These are phyloP conservation scores for Callocephalon fimbriatum DNA, from an alignment of 2,113 vertebrate species.

Conservation along the genomic window DNA sequence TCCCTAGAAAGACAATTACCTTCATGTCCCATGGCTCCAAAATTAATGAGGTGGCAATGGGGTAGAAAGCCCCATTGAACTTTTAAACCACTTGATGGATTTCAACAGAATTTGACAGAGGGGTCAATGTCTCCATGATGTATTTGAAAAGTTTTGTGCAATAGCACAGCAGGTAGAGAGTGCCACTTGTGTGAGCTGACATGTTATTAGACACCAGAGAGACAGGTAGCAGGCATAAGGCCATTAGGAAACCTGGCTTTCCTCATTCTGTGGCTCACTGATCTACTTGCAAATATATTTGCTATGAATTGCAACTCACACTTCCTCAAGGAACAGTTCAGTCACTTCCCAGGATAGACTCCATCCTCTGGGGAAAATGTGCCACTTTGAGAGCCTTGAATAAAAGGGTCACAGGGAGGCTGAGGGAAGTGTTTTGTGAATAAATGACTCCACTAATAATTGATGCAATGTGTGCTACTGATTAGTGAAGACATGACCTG, in stretches of 20 bases:
- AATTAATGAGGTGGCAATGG: background rate
- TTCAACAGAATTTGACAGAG: background rate
- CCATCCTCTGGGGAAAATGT: background rate
- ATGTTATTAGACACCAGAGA: background rate
- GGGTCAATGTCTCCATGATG: background rate
- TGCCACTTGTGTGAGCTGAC: background rate
- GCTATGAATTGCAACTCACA: background rate
- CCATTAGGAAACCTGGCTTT: background rate
- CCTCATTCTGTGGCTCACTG: background rate
- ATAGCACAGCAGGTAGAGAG: background rate
- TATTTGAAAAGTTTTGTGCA: background rate
- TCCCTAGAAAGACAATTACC: background rate
- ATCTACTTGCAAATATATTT: background rate
- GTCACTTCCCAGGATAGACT: background rate
- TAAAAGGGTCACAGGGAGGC: background rate
- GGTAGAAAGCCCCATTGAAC: background rate
- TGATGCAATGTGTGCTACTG: background rate
- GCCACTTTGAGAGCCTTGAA: background rate
- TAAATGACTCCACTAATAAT: background rate
- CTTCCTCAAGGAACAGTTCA: background rate
- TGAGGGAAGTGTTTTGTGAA: background rate
- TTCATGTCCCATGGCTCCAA: background rate
- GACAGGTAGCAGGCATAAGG: background rate
- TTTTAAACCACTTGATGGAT: background rate
- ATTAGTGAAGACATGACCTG: background rate